Evolutionary conservation across 2,888 invertebrate species (phyloP).

Genomic region (Thymelicus acteon): DNA sequence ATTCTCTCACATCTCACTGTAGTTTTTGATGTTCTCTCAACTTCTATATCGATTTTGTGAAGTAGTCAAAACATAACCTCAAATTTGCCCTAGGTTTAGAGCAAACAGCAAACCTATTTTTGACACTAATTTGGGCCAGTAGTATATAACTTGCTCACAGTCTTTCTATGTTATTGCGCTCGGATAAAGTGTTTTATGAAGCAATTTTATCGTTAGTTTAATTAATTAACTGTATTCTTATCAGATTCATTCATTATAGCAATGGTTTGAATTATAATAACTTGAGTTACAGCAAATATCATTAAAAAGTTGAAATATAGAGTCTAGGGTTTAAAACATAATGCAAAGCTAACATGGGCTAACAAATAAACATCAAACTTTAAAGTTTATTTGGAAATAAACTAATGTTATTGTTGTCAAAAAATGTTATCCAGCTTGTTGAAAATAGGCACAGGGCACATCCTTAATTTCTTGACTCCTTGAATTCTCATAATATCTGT

Average conservation of each 20-base stretch:
- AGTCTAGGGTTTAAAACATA: too few relatives aligned
- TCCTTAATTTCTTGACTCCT: too few relatives aligned
- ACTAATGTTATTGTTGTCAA: too few relatives aligned
- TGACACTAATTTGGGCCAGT: constrained; percentile 22
- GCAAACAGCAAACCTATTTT: constrained; percentile 26
- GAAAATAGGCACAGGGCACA: too few relatives aligned
- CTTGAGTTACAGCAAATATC: not conserved
- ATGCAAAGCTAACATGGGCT: too few relatives aligned
- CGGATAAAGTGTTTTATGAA: not conserved
- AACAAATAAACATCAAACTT: too few relatives aligned
- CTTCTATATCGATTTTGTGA: not conserved
- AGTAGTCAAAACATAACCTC: constrained; percentile 35
- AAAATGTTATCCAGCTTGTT: too few relatives aligned
- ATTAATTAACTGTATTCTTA: not conserved
- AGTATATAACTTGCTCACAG: not conserved
- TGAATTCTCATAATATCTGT: too few relatives aligned
- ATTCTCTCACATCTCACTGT: constrained; percentile 9
- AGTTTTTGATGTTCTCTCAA: constrained; percentile 1
- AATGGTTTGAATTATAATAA: not conserved
- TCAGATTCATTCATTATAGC: not conserved
- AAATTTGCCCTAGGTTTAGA: constrained; percentile 18
- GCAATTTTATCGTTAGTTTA: not conserved
- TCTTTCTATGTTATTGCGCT: not conserved
- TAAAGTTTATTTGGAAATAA: too few relatives aligned
- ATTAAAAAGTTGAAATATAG: too few relatives aligned